Evolutionary conservation across 2,888 invertebrate genomes (phyloP), one percentile per base, ranked within the genome.

Genomic region (Elmis aenea): DNA sequence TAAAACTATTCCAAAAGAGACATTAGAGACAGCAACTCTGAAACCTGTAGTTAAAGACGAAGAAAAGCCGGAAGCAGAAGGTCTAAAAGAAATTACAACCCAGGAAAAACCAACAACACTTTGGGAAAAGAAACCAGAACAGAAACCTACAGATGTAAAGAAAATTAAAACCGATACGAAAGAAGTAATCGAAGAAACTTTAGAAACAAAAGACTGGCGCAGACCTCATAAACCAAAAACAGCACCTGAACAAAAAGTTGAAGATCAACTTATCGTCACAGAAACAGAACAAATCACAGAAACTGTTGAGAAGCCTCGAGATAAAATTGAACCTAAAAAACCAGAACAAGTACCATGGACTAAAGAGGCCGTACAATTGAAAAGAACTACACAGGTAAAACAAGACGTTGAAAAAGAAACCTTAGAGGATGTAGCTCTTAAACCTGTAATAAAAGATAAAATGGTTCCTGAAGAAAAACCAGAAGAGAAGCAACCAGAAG

Each of bases 321-420:
- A 41, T 13, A 35, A 33, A 30, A 12, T 31, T 21, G 37, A 37
- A 26, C 29, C 31, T 4, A 38, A 25, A 31, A 33, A 41, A 40
- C 44, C 42, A 25, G 48, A 46, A 41, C 31, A 29, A 31, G 13
- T 46, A 38, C 71, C 75, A 3, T 75, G 76, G 76, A 83, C 76
- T 3, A 74, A 82, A 55, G 79, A 82, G 63, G 70, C 72, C 42
- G 67, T 74, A 14, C 66, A 58, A 25, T 52, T 77, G 9, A 76
- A 74, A 38, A 64, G 58, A 48, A 54, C 68, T 1, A 61, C 57
- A 33, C 51, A 46, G 53, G 60, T 63, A 16, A 61, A 48, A 36
- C 68, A 67, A 50, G 59, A 61, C 27, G 40, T 67, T 26, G 52
- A 54, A 2, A 67, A 65, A 42, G 68, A 70, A 50, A 59, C 51